Percentiles rank a stretch among this genome's conserved stretches.
Conservation (phyloP, 2,888 invertebrate species). For the Abrostola tripartita region DNA sequence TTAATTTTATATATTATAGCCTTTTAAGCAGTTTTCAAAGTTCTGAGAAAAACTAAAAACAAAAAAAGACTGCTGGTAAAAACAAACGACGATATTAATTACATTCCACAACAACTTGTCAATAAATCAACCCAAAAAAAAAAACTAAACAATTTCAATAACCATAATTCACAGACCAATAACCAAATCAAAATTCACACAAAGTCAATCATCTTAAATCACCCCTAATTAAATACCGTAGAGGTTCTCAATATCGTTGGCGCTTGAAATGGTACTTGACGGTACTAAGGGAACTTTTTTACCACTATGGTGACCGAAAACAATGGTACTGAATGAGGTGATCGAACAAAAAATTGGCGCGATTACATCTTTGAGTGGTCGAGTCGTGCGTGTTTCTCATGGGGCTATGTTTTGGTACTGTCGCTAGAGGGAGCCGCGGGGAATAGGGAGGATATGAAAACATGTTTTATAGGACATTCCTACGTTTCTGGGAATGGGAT, state of each 20-base stretch:
- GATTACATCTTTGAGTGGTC: constrained; percentile 85
- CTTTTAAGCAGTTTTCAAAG: too few relatives aligned
- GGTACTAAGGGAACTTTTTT: constrained; percentile 71
- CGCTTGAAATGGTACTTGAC: constrained; percentile 79
- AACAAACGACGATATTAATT: too few relatives aligned
- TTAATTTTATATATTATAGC: too few relatives aligned
- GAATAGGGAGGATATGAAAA: constrained; percentile 59
- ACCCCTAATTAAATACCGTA: constrained; percentile 72
- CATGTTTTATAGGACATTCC: constrained; percentile 5
- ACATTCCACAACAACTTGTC: too few relatives aligned
- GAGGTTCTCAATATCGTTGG: constrained; percentile 80
- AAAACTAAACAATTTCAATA: constrained; percentile 2
- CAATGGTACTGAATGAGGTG: constrained; percentile 73
- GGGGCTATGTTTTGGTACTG: constrained; percentile 85
- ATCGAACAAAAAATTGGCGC: constrained; percentile 85
- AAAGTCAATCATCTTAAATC: constrained; percentile 62
- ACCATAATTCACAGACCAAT: constrained; percentile 25
- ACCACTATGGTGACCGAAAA: constrained; percentile 76
- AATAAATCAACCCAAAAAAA: neutral
- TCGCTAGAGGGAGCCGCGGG: constrained; percentile 81
- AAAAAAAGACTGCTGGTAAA: too few relatives aligned
- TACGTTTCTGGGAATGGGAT: too few relatives aligned
- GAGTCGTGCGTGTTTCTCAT: constrained; percentile 82
- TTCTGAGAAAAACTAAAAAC: too few relatives aligned
- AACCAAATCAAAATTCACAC: constrained; percentile 60